Evolutionary conservation across 2,888 invertebrate species (phyloP), one percentile per base, ranked within the genome.

Genomic region (Eustalomyia histrio): DNA sequence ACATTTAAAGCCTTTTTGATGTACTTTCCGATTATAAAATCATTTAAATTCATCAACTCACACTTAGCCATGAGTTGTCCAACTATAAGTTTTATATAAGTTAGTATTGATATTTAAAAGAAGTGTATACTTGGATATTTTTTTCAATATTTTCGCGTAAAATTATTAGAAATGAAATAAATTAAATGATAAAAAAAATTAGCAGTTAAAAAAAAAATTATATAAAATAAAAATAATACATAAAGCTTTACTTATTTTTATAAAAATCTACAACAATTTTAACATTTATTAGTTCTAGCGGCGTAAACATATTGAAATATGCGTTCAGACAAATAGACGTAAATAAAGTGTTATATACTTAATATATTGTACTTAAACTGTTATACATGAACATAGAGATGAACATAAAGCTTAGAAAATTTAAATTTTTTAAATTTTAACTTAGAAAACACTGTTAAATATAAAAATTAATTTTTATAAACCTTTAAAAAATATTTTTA

Each of bases 211-310:
- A 21, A n/a, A 29, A 55, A 24, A 60, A 52, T 43, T 35, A 61
- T 72, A 67, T 69, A 75, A 81, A 64, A 83, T n/a, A n/a, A n/a
- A n/a, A n/a, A n/a, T n/a, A n/a, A n/a, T n/a, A n/a, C n/a, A n/a
- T n/a, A n/a, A n/a, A n/a, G n/a, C n/a, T n/a, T n/a, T n/a, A n/a
- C n/a, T n/a, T n/a, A n/a, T n/a, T n/a, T n/a, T n/a, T n/a, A n/a
- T n/a, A n/a, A n/a, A n/a, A n/a, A n/a, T n/a, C 88, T 87, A 87
- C 85, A 87, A 87, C 87, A 87, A 87, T 75, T 63, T 86, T 84
- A 86, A 87, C 89, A 86, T 85, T 90, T 89, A 89, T 89, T 89
- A 89, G 89, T 89, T 90, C 90, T 89, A 89, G 89, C 90, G 85
- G 85, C 88, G 87, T 89, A 86, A 29, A 85, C 83, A 68, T 71